Conservation (phyloP, 2,888 invertebrate genomes). For the Cryptosula pallasiana region DNA sequence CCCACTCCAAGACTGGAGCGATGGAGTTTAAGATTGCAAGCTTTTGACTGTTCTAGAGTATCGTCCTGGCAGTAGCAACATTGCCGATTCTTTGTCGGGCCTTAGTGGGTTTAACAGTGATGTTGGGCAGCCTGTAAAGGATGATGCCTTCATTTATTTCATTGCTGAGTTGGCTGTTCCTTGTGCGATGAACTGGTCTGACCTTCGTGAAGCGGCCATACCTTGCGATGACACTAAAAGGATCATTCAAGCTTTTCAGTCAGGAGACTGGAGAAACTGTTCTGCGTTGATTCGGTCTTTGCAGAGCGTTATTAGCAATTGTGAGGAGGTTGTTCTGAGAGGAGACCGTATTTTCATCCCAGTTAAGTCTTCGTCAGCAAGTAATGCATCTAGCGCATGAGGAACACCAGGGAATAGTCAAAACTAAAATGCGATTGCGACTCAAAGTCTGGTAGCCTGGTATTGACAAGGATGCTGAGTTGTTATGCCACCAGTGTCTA, state of each 20-base stretch:
- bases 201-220: not conserved
- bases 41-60: slow-evolving; percentile 32
- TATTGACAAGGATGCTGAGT: too few species aligned
- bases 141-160: not conserved
- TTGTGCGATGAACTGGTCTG: not conserved
- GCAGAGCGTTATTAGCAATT: slow-evolving; percentile 23
- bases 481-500: too few species aligned
- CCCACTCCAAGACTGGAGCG: slow-evolving; percentile 35
- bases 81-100: slow-evolving; percentile 7
- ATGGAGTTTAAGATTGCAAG: slow-evolving; percentile 32
- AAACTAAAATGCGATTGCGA: too few species aligned
- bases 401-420: too few species aligned
- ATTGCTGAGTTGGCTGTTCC: too few species aligned
- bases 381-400: too few species aligned
- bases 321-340: too few species aligned
- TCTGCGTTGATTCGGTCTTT: slow-evolving; percentile 19
- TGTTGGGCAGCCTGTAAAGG: not conserved
- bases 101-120: too few species aligned
- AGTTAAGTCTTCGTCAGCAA: too few species aligned
- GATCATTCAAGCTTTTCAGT: not conserved
- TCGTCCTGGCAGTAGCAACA: slow-evolving; percentile 31
- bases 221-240: not conserved
- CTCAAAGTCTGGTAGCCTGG: too few species aligned
- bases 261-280: not conserved
- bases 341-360: too few species aligned